Evolutionary conservation across 2,797 vertebrate species (phyloP), one percentile per base, ranked within the genome.

Genomic region (Poecilia picta): DNA sequence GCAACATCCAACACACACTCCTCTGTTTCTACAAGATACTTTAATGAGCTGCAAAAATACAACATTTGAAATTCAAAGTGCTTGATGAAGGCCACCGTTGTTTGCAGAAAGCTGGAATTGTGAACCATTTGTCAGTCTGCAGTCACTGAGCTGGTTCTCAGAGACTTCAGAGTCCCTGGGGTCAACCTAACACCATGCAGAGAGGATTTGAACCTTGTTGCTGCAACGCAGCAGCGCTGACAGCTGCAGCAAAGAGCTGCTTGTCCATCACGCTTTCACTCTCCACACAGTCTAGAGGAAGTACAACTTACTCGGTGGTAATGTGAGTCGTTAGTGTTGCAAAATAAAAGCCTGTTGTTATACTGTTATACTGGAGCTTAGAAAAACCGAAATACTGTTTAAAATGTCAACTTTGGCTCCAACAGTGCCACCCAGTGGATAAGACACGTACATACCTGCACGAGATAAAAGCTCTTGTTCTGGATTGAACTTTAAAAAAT

Each of bases 151-250:
- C 39, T 43, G 39, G 20, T n/a, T n/a, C 23, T 41, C 39, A 25
- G 10, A 1, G 39, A 66, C 43, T n/a, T 43, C 36, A 70, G 66
- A 1, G 66, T 12, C 20, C 66, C 11, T 25, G 18, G 10, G 39
- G 64, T 68, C 64, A 41, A 11, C 0, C 39, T n/a, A 43, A 43
- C 66, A n/a, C 39, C 23, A 43, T 41, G 66, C 66, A 70, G 66
- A 15, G 41, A 43, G 66, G 66, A 68, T 68, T 68, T 68, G 36
- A 41, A 68, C 64, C 64, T 68, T 68, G 64, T 41, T 68, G 64
- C 64, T 39, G 64, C 64, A 43, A 2, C 12, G 12, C 36, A 43
- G 64, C 25, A 43, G 39, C 12, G 39, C 23, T 3, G 43, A 70
- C 66, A 70, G 66, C 66, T 41, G 39, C 66, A 70, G 8, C 23